Base-by-base conservation (phyloP, 2,888 invertebrate species). In the Dorcus parallelipipedus region DNA sequence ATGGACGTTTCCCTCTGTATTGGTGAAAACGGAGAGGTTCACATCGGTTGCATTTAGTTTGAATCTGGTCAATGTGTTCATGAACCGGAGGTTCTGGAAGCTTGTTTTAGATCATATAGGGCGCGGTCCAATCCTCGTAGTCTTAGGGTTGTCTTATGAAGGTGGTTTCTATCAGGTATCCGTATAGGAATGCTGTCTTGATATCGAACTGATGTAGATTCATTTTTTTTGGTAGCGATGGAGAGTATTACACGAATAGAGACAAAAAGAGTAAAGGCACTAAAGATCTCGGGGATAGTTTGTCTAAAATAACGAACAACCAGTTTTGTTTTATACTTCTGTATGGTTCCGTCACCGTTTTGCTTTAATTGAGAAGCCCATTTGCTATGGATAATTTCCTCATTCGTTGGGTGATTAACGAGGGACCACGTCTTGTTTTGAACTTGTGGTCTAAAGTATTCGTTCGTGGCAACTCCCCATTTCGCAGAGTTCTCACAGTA, bases 401-500 rank as follows among this genome's bases (percentile, higher is more conserved):
- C 20, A 20, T 20, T 20, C 20, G 20, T 20, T 20, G 20, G 20
- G 2, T 20, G 20, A 20, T 20, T 2, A 20, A 20, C 20, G 20
- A 26, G 9, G 17, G 17, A 14, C 59, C 59, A 61, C 10, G 59
- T 59, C 3, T 62, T 20, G 48, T 61, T 62, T 38, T 53, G 20
- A 50, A 62, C 14, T 62, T 61, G 42, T 9, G 54, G 40, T 9
- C 33, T 51, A 9, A 61, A 38, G 33, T 61, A 60, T 8, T 57
- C 49, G 38, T 56, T 42, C 17, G 41, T 57, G 17, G 52, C 56
- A 4, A 80, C 80, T 45, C 20, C 71, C 52, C 80, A 80, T n/a
- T 79, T 10, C 80, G 10, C 79, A 79, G 76, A 73, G 51, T 52
- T 14, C 9, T 52, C 42, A 17, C 23, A n/a, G n/a, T n/a, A n/a